Percentiles rank a stretch among this genome's conserved stretches.
Evolutionary conservation across 2,797 vertebrate genomes (phyloP).

Genomic region (Hemitrygon akajei): DNA sequence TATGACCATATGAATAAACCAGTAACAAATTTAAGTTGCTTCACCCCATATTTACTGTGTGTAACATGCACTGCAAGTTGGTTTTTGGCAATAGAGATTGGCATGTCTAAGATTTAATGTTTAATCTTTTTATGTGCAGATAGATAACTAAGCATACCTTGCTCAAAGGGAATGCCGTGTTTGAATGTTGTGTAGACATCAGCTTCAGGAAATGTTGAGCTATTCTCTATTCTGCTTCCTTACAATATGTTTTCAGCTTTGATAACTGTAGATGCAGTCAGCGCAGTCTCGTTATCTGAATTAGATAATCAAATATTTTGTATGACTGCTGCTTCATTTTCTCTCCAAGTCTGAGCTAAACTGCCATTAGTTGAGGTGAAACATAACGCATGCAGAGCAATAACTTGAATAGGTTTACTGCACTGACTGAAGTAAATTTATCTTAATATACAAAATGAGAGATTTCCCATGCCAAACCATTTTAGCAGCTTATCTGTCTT

Average conservation of each 20-base stretch:
- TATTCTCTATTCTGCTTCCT: no score
- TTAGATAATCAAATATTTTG: background rate
- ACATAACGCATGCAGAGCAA: background rate
- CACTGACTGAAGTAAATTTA: background rate
- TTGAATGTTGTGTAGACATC: background rate
- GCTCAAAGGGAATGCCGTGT: no score
- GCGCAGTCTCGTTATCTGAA: background rate
- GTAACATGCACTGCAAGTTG: background rate
- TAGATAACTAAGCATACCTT: no score
- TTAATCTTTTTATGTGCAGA: background rate
- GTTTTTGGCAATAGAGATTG: background rate
- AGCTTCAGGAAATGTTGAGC: no score
- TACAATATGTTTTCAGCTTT: background rate
- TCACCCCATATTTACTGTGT: background rate
- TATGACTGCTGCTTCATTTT: background rate
- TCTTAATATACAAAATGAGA: background rate
- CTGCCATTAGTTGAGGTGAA: background rate
- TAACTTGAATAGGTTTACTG: background rate
- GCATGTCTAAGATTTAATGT: background rate
- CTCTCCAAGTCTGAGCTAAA: background rate
- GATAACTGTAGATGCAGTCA: background rate
- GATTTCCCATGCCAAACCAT: background rate
- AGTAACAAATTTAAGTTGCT: no score
- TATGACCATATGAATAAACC: no score
- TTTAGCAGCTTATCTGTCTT: background rate